These are phyloP conservation scores for Baccha elongata DNA, from an alignment of 2,888 invertebrate species.

Conservation along the genomic window DNA sequence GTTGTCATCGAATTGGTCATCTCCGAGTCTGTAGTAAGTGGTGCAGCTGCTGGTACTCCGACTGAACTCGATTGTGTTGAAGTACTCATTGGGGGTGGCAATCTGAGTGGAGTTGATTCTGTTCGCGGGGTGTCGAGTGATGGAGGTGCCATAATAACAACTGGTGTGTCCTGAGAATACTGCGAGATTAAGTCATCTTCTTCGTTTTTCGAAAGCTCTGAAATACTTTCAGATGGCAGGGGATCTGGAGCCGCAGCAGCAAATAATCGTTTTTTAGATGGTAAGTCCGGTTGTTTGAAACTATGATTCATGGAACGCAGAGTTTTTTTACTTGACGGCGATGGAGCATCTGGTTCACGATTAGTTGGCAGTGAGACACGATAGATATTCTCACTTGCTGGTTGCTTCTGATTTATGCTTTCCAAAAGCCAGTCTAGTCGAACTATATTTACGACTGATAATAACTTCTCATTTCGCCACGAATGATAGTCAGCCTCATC, in stretches of 20 bases:
- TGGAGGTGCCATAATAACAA: constrained; percentile 78
- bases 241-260: constrained; percentile 44
- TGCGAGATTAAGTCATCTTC: constrained; percentile 78
- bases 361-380: constrained; percentile 78
- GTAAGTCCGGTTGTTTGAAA: constrained; percentile 80
- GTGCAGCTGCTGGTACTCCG: not conserved
- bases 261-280: constrained; percentile 78
- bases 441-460: constrained; percentile 83
- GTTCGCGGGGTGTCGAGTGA: constrained; percentile 75
- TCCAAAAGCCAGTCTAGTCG: constrained; percentile 89
- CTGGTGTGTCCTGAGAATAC: constrained; percentile 78
- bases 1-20: constrained; percentile 74
- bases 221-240: constrained; percentile 31
- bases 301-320: constrained; percentile 81
- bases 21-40: constrained; percentile 74
- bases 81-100: constrained; percentile 25
- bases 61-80: constrained; percentile 27
- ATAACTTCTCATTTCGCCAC: constrained; percentile 77
- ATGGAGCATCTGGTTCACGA: constrained; percentile 82
- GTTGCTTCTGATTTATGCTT: constrained; percentile 86
- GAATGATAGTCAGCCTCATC: constrained; percentile 82
- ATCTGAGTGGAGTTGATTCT: constrained; percentile 6
- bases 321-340: constrained; percentile 85
- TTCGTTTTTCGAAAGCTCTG: constrained; percentile 54
- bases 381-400: constrained; percentile 83